These are phyloP conservation scores for Antidorcas marsupialis DNA, from an alignment of 2,113 vertebrate genomes.

Conservation along the genomic window DNA sequence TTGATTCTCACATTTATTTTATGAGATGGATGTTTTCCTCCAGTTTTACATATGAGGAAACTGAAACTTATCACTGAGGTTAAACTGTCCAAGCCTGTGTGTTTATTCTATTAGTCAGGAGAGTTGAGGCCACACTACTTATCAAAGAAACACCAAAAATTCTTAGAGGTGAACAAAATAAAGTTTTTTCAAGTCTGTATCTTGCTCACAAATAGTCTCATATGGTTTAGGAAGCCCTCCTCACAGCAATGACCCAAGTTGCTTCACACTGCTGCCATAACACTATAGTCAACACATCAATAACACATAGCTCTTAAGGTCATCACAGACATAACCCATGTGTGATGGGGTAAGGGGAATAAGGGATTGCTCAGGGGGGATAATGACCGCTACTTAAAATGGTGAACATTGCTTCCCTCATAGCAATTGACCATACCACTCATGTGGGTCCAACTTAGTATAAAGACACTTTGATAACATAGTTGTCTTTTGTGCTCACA, in stretches of 20 bases:
- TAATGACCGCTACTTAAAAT: background rate
- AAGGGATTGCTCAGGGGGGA: background rate
- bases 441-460: background rate
- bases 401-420: background rate
- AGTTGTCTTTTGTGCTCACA: background rate
- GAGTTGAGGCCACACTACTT: background rate
- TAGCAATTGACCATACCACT: background rate
- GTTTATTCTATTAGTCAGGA: background rate
- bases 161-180: background rate
- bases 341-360: background rate
- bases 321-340: background rate
- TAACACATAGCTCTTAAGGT: background rate
- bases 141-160: background rate
- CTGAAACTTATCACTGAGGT: background rate
- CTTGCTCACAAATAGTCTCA: background rate
- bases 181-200: background rate
- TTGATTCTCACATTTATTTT: background rate
- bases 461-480: background rate
- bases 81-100: background rate
- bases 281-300: background rate
- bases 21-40: background rate
- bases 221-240: background rate
- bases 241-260: background rate
- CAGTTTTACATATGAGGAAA: background rate
- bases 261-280: background rate